Evolutionary conservation across 2,113 vertebrate genomes (phyloP), one percentile per base, ranked within the genome.

Genomic region (Bubalus kerabau): DNA sequence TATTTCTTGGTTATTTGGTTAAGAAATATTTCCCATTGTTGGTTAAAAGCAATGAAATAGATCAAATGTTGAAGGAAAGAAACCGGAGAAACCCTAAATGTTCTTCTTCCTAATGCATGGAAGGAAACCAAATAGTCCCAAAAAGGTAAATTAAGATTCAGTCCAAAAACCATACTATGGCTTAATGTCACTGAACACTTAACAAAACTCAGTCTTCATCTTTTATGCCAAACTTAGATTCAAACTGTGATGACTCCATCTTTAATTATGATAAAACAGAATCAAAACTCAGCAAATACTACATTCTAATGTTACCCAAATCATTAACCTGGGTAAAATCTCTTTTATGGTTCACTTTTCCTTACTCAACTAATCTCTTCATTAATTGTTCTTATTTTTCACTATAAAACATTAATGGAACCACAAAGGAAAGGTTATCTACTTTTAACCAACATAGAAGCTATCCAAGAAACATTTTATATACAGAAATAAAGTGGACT

Each of bases 201-300:
- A 26, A 87, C 9, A 24, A 91, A 83, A 85, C 28, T 50, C 46
- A 15, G 13, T 78, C 23, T 90, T n/a, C 28, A 85, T 28, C 50
- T 56, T 84, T 81, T 74, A 91, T n/a, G 21, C 59, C 76, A 46
- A 94, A 91, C 89, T 91, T n/a, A 97, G 93, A 86, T 15, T 83
- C 24, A 26, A 52, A 14, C 40, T 36, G 12, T 62, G 13, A 59
- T 56, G 56, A 80, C 86, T 36, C 80, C 56, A 52, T 26, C 56
- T 64, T 96, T 91, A 93, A 64, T 76, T 83, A 81, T 3, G 26
- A 32, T 56, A 87, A 92, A 90, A 83, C 7, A 52, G 24, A 95
- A 43, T 40, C 4, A 84, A 59, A 11, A 11, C 23, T 90, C 78
- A 46, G 6, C 28, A 56, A 96, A 93, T 78, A 92, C 7, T 56